Evolutionary conservation across 2,797 vertebrate species (phyloP).

Genomic region (Petrocephalus schoutedeni): DNA sequence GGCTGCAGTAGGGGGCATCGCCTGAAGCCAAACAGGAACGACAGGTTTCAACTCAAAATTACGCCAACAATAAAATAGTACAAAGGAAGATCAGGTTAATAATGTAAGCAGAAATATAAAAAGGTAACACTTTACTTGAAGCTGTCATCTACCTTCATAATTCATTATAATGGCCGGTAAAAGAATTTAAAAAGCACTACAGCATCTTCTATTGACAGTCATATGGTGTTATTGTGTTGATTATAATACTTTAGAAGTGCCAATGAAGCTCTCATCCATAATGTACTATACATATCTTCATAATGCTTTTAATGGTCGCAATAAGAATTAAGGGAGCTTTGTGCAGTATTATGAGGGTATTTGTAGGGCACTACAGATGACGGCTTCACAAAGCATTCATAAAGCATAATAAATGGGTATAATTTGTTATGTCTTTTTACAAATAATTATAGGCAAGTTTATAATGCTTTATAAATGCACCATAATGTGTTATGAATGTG

Average conservation of each 20-base stretch:
- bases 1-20: slow-evolving; percentile 91
- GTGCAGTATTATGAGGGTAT: not conserved
- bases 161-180: not conserved
- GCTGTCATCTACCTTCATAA: not conserved
- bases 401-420: not conserved
- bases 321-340: not conserved
- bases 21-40: slow-evolving; percentile 56
- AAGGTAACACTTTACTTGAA: not conserved
- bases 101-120: not conserved
- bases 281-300: not conserved
- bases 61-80: not conserved
- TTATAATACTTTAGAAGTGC: not conserved
- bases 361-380: not conserved
- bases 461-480: not conserved
- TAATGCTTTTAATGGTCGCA: not conserved
- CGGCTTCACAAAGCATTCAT: not conserved
- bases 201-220: not conserved
- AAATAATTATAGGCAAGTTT: not conserved
- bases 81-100: not conserved
- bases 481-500: not conserved
- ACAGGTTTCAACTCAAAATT: not conserved
- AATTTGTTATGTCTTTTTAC: not conserved
- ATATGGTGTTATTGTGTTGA: not conserved
- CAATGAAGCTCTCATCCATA: not conserved
- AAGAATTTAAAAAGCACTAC: not conserved